A percentile compares a stretch with the other conserved stretches of the same genome.
Conservation (phyloP, 2,888 invertebrate species). For the Melanophora roralis region DNA sequence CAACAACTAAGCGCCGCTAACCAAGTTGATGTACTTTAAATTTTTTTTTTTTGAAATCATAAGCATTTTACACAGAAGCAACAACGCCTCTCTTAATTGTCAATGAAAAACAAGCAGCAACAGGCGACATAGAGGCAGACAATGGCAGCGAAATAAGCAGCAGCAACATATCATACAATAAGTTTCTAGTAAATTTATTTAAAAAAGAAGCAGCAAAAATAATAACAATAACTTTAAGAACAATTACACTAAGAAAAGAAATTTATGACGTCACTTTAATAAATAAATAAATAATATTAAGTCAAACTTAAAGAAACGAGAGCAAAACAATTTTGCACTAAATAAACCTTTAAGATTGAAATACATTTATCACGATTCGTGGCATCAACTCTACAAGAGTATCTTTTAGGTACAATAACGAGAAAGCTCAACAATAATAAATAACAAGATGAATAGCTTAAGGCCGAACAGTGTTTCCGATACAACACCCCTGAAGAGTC, state of each 20-base stretch:
- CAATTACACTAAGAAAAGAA: neutral
- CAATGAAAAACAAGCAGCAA: conserved; percentile 19
- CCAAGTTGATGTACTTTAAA: conserved; percentile 23
- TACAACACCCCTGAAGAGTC: conserved; percentile 72
- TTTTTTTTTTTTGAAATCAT: conserved; percentile 49
- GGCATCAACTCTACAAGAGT: neutral
- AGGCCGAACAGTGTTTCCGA: conserved; percentile 71
- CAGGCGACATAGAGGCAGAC: neutral
- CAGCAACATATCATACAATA: conserved; percentile 2
- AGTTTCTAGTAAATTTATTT: conserved; percentile 32
- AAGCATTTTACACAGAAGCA: conserved; percentile 38
- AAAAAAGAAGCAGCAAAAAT: conserved; percentile 17
- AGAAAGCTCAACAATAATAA: neutral
- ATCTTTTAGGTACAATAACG: neutral
- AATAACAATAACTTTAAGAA: neutral
- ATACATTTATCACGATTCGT: neutral
- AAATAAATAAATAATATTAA: neutral
- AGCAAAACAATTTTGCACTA: neutral
- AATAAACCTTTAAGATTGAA: neutral
- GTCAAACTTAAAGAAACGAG: conserved; percentile 3
- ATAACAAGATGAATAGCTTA: conserved; percentile 61
- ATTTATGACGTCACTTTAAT: conserved; percentile 29
- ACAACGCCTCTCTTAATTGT: conserved; percentile 46
- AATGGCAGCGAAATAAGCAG: neutral
- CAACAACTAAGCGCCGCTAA: conserved; percentile 49